Conservation (phyloP, 2,888 invertebrate species). For the Ferrisia virgata region DNA sequence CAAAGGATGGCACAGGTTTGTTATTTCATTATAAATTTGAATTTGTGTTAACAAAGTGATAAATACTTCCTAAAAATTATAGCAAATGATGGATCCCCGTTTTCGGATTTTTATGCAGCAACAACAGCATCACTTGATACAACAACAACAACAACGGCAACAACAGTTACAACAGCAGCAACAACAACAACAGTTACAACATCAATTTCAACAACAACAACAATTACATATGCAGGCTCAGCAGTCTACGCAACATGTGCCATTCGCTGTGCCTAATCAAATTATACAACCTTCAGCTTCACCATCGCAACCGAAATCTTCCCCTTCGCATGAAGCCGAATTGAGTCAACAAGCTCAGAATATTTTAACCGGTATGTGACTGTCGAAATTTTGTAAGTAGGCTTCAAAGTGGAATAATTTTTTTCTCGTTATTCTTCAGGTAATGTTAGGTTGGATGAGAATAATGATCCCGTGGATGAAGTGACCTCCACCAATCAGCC, state of each 20-base stretch:
- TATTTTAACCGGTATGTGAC: constrained; percentile 12
- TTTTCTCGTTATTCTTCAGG: background rate
- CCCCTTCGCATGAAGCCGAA: constrained; percentile 1
- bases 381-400: background rate
- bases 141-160: constrained; percentile 51
- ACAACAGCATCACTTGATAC: constrained; percentile 16
- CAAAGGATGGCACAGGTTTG: constrained; percentile 48
- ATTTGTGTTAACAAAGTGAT: background rate
- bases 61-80: background rate
- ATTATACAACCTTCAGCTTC: background rate
- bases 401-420: background rate
- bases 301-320: background rate
- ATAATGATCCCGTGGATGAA: background rate
- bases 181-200: constrained; percentile 53
- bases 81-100: constrained; percentile 55
- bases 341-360: constrained; percentile 39
- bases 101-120: constrained; percentile 55
- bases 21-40: background rate
- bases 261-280: background rate
- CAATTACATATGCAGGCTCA: constrained; percentile 51
- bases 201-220: constrained; percentile 52
- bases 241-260: background rate
- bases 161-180: constrained; percentile 53
- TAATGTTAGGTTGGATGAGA: background rate
- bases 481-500: background rate